These are phyloP conservation scores for Bombus superbus DNA, from an alignment of 1,140 invertebrate species.

Conservation along the genomic window DNA sequence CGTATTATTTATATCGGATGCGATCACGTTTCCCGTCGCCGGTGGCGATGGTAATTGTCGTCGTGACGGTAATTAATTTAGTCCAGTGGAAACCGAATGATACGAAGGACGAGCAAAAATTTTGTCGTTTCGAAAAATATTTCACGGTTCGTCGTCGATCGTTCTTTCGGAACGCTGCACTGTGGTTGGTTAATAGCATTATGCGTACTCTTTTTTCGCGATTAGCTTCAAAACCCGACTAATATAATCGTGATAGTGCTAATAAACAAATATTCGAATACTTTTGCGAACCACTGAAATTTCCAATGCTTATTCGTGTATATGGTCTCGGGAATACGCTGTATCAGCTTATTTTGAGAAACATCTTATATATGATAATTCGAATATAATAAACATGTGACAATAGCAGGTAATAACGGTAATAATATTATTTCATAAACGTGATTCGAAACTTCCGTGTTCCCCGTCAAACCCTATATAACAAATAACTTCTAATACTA, in stretches of 20 bases:
- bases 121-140: slow-evolving; percentile 43
- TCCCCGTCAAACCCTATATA: not conserved
- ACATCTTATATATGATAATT: not conserved
- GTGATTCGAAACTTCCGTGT: not conserved
- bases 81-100: not conserved
- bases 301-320: too few species aligned
- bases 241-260: too few species aligned
- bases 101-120: not conserved
- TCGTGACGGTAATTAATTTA: slow-evolving; percentile 47
- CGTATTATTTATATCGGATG: slow-evolving; percentile 1
- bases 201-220: not conserved
- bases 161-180: not conserved
- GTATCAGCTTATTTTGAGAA: too few species aligned
- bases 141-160: not conserved
- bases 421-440: not conserved
- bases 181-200: slow-evolving; percentile 19
- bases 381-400: not conserved
- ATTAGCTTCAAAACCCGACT: too few species aligned
- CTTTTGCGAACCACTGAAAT: too few species aligned
- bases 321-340: too few species aligned
- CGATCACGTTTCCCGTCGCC: slow-evolving; percentile 7
- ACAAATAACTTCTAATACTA: too few species aligned
- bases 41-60: slow-evolving; percentile 16
- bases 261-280: too few species aligned
- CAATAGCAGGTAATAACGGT: not conserved